A percentile compares a stretch with the other conserved stretches of the same genome.
phyloP scores from a whole-genome alignment of 2,113 vertebrate genomes.

The Patagioenas fasciata region DNA sequence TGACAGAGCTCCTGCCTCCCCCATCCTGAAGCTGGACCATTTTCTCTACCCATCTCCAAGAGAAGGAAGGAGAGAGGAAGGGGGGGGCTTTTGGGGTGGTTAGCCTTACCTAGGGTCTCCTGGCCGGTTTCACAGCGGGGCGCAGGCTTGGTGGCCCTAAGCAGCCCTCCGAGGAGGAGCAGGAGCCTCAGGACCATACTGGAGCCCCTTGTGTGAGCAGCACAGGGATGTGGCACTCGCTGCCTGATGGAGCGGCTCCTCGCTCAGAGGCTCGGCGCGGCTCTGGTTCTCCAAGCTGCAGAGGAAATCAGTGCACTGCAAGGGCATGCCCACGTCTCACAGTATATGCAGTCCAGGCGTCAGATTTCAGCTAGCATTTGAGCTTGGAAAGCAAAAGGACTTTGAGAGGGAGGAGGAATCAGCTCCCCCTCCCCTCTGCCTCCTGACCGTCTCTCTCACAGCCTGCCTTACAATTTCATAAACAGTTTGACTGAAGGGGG shows the following conservation, averaged over 20 bases:
- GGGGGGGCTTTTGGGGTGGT: neutral
- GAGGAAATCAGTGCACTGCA: slow-evolving; percentile 32
- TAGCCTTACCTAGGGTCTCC: slow-evolving; percentile 79
- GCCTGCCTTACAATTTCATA: neutral
- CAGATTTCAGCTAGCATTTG: slow-evolving; percentile 67
- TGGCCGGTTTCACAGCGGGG: slow-evolving; percentile 73
- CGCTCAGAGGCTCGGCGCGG: neutral
- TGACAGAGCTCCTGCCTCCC: neutral
- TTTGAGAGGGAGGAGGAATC: slow-evolving; percentile 52
- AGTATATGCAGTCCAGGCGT: slow-evolving; percentile 70
- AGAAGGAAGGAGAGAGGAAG: neutral
- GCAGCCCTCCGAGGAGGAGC: slow-evolving; percentile 18
- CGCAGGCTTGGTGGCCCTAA: neutral
- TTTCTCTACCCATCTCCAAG: neutral
- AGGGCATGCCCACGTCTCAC: slow-evolving; percentile 62
- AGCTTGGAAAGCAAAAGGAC: slow-evolving; percentile 49
- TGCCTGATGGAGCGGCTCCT: neutral
- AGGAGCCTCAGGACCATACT: slow-evolving; percentile 60
- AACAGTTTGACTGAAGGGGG: neutral
- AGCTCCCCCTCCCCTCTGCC: slow-evolving; percentile 36
- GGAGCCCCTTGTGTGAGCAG: slow-evolving; percentile 60
- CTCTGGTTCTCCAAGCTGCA: slow-evolving; percentile 25
- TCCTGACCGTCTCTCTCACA: neutral
- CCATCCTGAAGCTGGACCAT: neutral
- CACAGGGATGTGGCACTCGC: slow-evolving; percentile 84